Evolutionary conservation across 2,888 invertebrate genomes (phyloP), one percentile per base, ranked within the genome.

Genomic region (Scaptomyza reducta): DNA sequence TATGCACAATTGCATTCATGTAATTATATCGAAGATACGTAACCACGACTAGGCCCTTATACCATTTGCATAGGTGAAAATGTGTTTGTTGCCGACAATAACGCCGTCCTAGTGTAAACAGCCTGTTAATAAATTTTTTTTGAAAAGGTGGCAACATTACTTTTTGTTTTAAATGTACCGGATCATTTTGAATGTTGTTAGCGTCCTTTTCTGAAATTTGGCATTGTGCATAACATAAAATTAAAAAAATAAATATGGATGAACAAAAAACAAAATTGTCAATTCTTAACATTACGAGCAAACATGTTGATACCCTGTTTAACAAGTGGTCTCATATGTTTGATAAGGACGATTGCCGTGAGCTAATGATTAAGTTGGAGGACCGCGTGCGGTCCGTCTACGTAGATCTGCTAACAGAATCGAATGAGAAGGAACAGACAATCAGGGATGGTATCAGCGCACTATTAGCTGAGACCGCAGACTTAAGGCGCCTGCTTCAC

Each of bases 391-490:
- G 93, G 76, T 93, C 93, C 10, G 91, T 94, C 3, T 94, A 94
- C 70, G 90, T 92, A 2, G 95, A 95, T 73, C 93, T 95, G 72
- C 91, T 94, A 13, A 89, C 90, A 0, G 95, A 96, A 84, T 94
- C 95, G 0, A 90, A 67, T 5, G 74, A 77, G 2, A 80, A 93
- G 42, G 92, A 93, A 35, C 93, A 94, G 61, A 91, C 94, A 13
- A 92, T 92, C 27, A 89, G 83, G 1, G 92, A 95, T 13, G 93
- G 93, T 74, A 94, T 96, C 33, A 93, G 54, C 13, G 87, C 79
- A 3, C 65, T 92, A 1, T 75, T 77, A 3, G 73, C 70, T 0
- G 92, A 92, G 44, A 89, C 90, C 0, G 72, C 70, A 5, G 86
- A 89, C 7, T 64, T 92, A 11, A 82, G 79, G 1, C 80, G 91